Evolutionary conservation across 2,888 invertebrate genomes (phyloP).

Genomic region (Chrysopilus asiliformis): DNA sequence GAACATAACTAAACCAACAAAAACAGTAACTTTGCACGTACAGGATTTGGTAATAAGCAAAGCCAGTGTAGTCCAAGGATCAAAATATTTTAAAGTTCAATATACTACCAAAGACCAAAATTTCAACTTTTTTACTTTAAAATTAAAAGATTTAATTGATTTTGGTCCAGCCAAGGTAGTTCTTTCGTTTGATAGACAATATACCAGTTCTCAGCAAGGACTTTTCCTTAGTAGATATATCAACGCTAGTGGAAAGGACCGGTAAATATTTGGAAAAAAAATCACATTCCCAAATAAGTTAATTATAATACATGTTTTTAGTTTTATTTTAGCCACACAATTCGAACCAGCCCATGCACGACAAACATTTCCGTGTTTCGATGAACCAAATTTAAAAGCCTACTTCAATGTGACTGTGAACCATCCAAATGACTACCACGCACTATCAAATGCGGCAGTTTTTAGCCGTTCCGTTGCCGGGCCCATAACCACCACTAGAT

Average conservation of each 20-base stretch:
- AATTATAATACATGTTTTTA: slow-evolving; percentile 46
- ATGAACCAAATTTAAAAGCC: slow-evolving; percentile 52
- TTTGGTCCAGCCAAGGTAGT: not conserved
- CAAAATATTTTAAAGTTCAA: too few relatives aligned
- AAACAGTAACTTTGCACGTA: slow-evolving; percentile 37
- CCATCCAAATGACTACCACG: slow-evolving; percentile 28
- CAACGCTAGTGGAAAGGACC: not conserved
- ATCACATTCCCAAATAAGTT: too few relatives aligned
- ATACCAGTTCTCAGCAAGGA: not conserved
- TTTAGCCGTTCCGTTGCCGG: too few relatives aligned
- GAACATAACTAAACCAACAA: slow-evolving; percentile 23
- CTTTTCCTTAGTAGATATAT: slow-evolving; percentile 2
- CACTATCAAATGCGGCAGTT: slow-evolving; percentile 21
- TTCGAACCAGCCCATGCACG: slow-evolving; percentile 47
- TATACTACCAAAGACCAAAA: too few relatives aligned
- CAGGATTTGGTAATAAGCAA: too few relatives aligned
- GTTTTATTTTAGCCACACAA: slow-evolving; percentile 45
- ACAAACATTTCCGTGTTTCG: slow-evolving; percentile 54
- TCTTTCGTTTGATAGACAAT: not conserved
- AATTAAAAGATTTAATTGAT: too few relatives aligned
- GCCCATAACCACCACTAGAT: slow-evolving; percentile 15
- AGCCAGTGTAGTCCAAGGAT: too few relatives aligned
- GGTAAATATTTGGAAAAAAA: too few relatives aligned
- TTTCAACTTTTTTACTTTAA: too few relatives aligned
- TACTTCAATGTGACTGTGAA: slow-evolving; percentile 43